Evolutionary conservation across 1,140 invertebrate genomes (phyloP), one percentile per base, ranked within the genome.

Genomic region (Maniola jurtina): DNA sequence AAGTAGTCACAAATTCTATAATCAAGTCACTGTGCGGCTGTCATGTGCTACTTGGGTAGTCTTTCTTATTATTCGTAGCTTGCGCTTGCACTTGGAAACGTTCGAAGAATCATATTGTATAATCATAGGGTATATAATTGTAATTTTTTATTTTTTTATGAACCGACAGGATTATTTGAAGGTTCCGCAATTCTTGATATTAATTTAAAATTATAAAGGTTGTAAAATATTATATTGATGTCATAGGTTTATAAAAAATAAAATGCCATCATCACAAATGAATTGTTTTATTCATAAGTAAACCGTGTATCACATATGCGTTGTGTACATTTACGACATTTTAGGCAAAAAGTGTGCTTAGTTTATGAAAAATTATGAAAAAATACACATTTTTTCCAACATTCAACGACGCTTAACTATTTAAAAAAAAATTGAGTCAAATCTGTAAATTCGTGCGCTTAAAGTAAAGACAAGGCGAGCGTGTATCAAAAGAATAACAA

Each of bases 231-330:
- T n/a, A n/a, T n/a, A n/a, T n/a, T n/a, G n/a, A 42, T 3, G 40
- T 3, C 6, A 42, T 9, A 11, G 42, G 13, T 9, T 9, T 52
- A 11, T 25, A 52, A 10, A 48, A 74, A 76, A 76, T 75, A 79
- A 78, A 72, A 80, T 71, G 47, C 10, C 56, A 54, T 15, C 45
- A 57, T 72, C 80, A 86, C 86, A 87, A 89, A 84, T 86, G 72
- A 83, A 81, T 88, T 67, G 77, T 88, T 89, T 68, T 88, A 89
- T 87, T 89, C 79, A 83, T 81, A 84, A 79, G 86, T 86, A 88
- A 86, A 89, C 76, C 72, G 81, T 86, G 86, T 89, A 89, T 89
- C 87, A 87, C 85, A 88, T 88, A 86, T 80, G 83, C 83, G 79
- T 85, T 84, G 84, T 86, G 84, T 88, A 89, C 79, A 84, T 83